phyloP scores from a whole-genome alignment of 2,113 vertebrate species.

The Myotis davidii region DNA sequence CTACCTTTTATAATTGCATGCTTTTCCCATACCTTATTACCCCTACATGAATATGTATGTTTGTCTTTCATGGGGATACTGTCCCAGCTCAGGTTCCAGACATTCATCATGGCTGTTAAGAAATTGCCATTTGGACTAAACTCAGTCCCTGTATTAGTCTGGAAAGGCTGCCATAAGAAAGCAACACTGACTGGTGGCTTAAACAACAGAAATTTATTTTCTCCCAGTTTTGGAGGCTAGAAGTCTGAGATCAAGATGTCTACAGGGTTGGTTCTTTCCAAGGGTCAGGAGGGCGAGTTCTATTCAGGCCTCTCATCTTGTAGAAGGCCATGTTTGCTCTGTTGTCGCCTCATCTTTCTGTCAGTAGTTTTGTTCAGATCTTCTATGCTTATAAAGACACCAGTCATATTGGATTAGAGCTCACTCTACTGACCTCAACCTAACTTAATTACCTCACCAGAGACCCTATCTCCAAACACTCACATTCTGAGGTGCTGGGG shows the following conservation, averaged over 20 bases:
- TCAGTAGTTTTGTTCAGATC: neutral
- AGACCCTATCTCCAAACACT: neutral
- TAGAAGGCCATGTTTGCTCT: neutral
- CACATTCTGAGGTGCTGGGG: neutral
- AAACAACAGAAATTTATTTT: neutral
- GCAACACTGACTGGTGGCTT: neutral
- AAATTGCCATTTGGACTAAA: neutral
- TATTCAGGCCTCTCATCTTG: no score
- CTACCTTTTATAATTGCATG: neutral
- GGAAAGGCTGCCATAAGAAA: neutral
- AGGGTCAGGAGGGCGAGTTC: neutral
- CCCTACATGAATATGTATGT: neutral
- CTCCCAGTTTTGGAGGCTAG: neutral
- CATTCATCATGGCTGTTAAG: neutral
- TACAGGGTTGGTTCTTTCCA: neutral
- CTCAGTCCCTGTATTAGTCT: neutral
- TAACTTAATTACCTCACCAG: neutral
- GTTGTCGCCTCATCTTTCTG: neutral
- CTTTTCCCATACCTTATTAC: neutral
- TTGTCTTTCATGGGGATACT: neutral
- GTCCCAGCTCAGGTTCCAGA: no score
- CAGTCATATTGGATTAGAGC: neutral
- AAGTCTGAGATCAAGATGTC: neutral
- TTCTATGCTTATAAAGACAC: neutral
- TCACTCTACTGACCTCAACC: neutral